Percentiles rank a stretch among this genome's conserved stretches.
phyloP scores from a whole-genome alignment of 2,113 vertebrate species.

The Psittacus erithacus region DNA sequence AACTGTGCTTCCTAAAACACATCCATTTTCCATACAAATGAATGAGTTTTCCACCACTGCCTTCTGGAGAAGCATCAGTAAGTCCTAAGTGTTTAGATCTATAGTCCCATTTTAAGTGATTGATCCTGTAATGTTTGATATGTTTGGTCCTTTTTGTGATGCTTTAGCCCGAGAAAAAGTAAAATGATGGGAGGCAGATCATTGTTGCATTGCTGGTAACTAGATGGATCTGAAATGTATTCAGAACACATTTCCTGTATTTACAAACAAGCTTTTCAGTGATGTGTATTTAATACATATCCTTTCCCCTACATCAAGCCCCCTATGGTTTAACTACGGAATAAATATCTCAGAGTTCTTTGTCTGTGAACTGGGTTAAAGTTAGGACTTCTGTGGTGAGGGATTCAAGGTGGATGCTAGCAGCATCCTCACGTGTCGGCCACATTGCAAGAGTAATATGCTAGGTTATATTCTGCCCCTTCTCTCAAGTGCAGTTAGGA shows the following conservation, averaged over 20 bases:
- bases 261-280: constrained; percentile 14
- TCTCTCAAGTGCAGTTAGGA: background rate
- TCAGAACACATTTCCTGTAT: background rate
- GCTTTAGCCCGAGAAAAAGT: background rate
- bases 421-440: background rate
- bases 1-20: background rate
- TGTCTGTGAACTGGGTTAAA: background rate
- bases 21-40: background rate
- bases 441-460: background rate
- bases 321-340: background rate
- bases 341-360: background rate
- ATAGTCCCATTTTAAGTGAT: background rate
- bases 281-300: background rate
- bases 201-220: background rate
- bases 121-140: background rate
- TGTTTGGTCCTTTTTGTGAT: background rate
- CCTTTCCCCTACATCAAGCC: background rate
- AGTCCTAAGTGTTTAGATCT: background rate
- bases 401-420: background rate
- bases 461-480: background rate
- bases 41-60: background rate
- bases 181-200: background rate
- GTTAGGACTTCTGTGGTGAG: background rate
- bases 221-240: background rate
- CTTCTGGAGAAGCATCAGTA: background rate